Base-by-base conservation (phyloP, 2,888 invertebrate genomes). In the Pyralis farinalis region DNA sequence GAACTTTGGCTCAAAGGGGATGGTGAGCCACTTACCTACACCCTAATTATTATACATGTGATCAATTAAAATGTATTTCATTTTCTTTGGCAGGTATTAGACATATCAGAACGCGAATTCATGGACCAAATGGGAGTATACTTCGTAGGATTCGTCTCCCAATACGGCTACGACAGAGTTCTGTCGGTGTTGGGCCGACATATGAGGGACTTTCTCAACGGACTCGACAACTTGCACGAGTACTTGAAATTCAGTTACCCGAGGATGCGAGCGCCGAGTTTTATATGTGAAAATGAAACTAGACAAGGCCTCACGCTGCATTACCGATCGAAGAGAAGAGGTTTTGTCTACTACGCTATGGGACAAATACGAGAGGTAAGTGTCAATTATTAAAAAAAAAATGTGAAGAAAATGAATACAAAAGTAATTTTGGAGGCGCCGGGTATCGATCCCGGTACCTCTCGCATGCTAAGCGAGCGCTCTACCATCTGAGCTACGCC, bases 171-270 rank as follows among this genome's bases (percentile, higher is more conserved):
- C 81, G 98, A 98, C 83, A 90, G 96, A 37, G 96, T 97, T 0
- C 80, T 97, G 4, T 96, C 96, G 1, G 97, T 97, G 0, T 90
- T 97, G 10, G 98, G 98, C 0, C 91, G 98, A 3, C 97, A 98
- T 73, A 96, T 98, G 93, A 90, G 98, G 39, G 98, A 98, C 80
- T 98, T 98, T 69, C 92, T 98, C 1, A 98, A 98, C 70, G 98
- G 97, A 0, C 87, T 99, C 56, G 98, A 99, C 83, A 98, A 98
- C 85, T 90, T 99, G 12, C 99, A 99, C 76, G 98, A 98, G 75
- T 99, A 99, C 75, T 90, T 99, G 34, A 96, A 98, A 77, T 98
- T 98, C 85, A 97, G 97, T 39, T 98, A 98, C 72, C 98, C 98
- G 0, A 91, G 87, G 47, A 94, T 94, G 93, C 86, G 94, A 51